Base-by-base conservation (phyloP, 2,888 invertebrate genomes). In the Caenorhabditis doughertyi region DNA sequence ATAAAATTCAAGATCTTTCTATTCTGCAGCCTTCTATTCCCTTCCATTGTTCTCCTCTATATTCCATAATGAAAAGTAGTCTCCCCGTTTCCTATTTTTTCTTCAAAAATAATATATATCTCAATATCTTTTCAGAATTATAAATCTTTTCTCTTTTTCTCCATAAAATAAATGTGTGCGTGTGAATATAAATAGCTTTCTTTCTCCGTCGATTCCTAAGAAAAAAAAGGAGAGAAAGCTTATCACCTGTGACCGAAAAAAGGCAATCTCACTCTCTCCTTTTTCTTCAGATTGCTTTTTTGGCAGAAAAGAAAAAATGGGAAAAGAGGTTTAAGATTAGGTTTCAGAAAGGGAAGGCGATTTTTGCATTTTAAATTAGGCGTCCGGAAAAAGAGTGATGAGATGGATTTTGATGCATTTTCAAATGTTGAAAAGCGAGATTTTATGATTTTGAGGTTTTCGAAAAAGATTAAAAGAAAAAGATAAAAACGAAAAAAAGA, bases 111-210 rank as follows among this genome's bases (percentile, higher is more conserved):
- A 47, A 29, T 44, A 32, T 18, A 21, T 58, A 29, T 35, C 39
- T 44, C 35, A 8, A 18, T 60, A 47, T 47, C 44, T 47, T 47
- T 47, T 47, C 9, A 18, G 51, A 51, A 65, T 51, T 51, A 39
- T 51, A 65, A 51, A 65, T 65, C 65, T 49, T 29, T 32, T 64
- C 21, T 32, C 11, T n/a, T 23, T 23, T 5, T 72, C 39, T 65
- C 65, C 58, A 49, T 32, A 47, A 55, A 67, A 76, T 77, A 55
- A 65, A 65, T 77, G 62, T 60, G 68, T 67, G 77, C 44, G 74
- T 62, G 60, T 68, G 68, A 60, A 68, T 77, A 77, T 67, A 51
- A 51, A 76, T 68, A 68, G 27, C 47, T 21, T 25, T 27, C 55
- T 25, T 16, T 9, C 11, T 27, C 29, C 44, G 49, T 21, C 18